A percentile compares a stretch with the other conserved stretches of the same genome.
phyloP scores from a whole-genome alignment of 2,888 invertebrate species.

The Sarcophaga rosellei region DNA sequence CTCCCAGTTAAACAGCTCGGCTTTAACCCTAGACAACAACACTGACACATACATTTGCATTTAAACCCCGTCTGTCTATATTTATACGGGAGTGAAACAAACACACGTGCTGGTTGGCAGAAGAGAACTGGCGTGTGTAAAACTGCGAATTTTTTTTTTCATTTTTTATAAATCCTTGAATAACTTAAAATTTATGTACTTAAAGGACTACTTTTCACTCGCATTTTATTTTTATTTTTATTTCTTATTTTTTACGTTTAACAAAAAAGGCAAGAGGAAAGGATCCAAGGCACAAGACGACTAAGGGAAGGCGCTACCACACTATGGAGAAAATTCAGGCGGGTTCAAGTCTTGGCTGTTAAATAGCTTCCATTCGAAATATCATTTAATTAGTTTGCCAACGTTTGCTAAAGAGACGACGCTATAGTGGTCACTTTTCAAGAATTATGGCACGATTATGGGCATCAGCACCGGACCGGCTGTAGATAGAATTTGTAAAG shows the following conservation, averaged over 20 bases:
- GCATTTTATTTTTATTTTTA: conserved; percentile 18
- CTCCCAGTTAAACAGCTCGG: neutral
- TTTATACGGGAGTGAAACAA: neutral
- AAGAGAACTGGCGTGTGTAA: conserved; percentile 29
- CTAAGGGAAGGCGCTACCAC: neutral
- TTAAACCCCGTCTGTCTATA: neutral
- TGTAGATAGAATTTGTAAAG: no score
- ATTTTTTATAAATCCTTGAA: conserved; percentile 51
- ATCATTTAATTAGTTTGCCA: no score
- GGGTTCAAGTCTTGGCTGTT: no score
- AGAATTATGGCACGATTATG: no score
- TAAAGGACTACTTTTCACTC: conserved; percentile 19
- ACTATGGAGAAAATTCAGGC: no score
- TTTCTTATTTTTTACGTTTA: conserved; percentile 20
- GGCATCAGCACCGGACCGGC: no score
- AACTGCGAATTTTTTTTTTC: conserved; percentile 41
- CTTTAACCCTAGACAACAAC: conserved; percentile 5
- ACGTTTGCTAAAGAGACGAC: no score
- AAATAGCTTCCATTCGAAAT: no score
- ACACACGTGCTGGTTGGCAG: conserved; percentile 12
- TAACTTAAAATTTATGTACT: conserved; percentile 57
- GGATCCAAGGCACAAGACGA: neutral
- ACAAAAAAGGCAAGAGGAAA: neutral
- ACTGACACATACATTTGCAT: conserved; percentile 23
- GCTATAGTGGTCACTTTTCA: no score